Evolutionary conservation across 2,888 invertebrate species (phyloP).

Genomic region (Phytoseiulus persimilis): DNA sequence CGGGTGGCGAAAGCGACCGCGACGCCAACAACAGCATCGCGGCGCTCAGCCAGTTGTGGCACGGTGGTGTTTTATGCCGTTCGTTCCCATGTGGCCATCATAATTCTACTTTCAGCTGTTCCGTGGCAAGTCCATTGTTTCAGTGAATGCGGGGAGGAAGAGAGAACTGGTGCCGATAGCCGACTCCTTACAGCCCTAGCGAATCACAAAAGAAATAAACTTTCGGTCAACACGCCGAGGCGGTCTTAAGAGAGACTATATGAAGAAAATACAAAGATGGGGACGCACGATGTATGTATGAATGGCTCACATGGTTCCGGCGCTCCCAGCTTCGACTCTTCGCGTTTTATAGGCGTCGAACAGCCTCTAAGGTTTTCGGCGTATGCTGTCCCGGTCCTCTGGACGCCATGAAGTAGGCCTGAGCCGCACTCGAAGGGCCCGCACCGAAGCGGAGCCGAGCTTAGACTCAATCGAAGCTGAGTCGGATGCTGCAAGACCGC

Average conservation of each 20-base stretch:
- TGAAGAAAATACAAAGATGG: neutral
- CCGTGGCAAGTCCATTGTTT: neutral
- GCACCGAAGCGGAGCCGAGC: neutral
- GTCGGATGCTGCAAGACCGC: neutral
- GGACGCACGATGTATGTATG: neutral
- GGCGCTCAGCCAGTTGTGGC: neutral
- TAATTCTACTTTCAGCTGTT: conserved; percentile 5
- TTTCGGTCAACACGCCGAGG: neutral
- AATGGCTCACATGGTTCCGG: neutral
- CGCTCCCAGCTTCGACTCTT: neutral
- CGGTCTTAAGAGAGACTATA: neutral
- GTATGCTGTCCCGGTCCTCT: neutral
- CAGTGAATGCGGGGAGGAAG: neutral
- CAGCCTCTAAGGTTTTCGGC: too few species aligned
- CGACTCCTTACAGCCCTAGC: neutral
- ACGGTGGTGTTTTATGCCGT: neutral
- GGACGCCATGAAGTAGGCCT: too few species aligned
- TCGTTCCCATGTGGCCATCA: neutral
- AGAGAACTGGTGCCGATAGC: neutral
- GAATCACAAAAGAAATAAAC: neutral
- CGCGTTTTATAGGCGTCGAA: neutral
- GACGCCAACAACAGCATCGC: neutral
- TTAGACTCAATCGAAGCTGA: neutral
- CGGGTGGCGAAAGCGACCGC: neutral
- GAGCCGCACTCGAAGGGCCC: neutral